Evolutionary conservation across 2,113 vertebrate genomes (phyloP).

Genomic region (Acanthochromis polyacanthus): DNA sequence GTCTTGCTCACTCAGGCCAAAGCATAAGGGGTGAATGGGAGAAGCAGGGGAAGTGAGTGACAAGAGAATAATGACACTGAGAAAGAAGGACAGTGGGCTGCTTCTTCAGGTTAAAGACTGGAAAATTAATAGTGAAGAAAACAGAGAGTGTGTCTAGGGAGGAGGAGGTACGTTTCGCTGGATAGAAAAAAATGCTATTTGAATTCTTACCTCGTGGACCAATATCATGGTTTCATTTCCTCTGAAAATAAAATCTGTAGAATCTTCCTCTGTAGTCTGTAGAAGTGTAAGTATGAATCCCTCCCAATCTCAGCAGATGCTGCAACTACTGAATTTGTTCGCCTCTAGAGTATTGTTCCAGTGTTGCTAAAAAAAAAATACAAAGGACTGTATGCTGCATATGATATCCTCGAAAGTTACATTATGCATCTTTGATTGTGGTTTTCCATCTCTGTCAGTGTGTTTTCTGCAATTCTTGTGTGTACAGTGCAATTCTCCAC

Average conservation of each 20-base stretch:
- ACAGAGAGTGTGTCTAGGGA: background rate
- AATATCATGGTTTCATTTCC: constrained; percentile 61
- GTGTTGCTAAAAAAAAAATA: constrained; percentile 53
- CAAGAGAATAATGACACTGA: constrained; percentile 1
- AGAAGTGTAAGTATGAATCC: constrained; percentile 48
- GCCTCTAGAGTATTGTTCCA: constrained; percentile 39
- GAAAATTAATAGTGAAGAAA: constrained; percentile 19
- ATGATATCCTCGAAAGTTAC: constrained; percentile 23
- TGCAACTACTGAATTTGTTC: constrained; percentile 48
- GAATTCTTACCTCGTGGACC: constrained; percentile 37
- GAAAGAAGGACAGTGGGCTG: background rate
- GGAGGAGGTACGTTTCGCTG: background rate
- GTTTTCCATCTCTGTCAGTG: constrained; percentile 2
- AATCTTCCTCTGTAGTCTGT: constrained; percentile 51
- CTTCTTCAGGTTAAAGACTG: constrained; percentile 29
- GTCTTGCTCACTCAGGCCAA: constrained; percentile 16
- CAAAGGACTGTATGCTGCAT: constrained; percentile 16
- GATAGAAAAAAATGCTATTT: background rate
- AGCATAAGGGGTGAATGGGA: background rate
- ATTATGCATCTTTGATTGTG: constrained; percentile 46
- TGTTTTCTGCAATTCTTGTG: background rate
- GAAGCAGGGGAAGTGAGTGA: background rate
- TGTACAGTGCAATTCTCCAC: constrained; percentile 6
- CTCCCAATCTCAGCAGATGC: constrained; percentile 34
- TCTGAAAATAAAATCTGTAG: constrained; percentile 50